Evolutionary conservation across 2,797 vertebrate species (phyloP).

Genomic region (Prionace glauca): DNA sequence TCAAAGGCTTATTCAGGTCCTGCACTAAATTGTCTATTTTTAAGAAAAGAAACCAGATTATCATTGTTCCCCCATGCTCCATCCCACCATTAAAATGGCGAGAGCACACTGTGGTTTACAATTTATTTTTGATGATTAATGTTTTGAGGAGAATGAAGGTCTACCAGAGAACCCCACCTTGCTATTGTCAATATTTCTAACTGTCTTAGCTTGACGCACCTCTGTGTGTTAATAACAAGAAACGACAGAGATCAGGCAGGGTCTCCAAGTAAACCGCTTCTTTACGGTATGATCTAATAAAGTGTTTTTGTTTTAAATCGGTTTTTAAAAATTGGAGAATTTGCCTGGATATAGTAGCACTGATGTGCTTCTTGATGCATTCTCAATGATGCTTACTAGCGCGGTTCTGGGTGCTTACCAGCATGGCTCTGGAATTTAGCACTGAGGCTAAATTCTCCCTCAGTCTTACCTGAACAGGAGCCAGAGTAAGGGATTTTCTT

Average conservation of each 20-base stretch:
- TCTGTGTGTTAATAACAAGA: not conserved
- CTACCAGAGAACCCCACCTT: too few relatives aligned
- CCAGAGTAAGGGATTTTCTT: too few relatives aligned
- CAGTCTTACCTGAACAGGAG: too few relatives aligned
- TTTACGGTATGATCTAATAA: too few relatives aligned
- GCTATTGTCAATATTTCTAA: not conserved
- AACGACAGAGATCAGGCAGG: too few relatives aligned
- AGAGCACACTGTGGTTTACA: not conserved
- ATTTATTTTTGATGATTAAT: not conserved
- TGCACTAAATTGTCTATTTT: not conserved
- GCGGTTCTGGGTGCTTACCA: too few relatives aligned
- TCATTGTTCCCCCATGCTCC: not conserved
- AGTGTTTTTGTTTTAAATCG: too few relatives aligned
- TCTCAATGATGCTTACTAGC: too few relatives aligned
- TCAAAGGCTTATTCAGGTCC: not conserved
- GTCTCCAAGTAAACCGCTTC: not conserved
- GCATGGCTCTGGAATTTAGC: too few relatives aligned
- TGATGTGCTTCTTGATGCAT: too few relatives aligned
- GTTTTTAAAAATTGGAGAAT: not conserved
- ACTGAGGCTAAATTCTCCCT: too few relatives aligned
- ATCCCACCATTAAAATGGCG: not conserved
- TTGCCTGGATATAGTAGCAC: not conserved
- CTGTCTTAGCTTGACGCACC: not conserved
- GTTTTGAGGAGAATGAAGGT: not conserved
- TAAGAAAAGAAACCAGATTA: not conserved